These are phyloP conservation scores for Stegophylla sp. DNA, from an alignment of 2,888 invertebrate species.

Conservation along the genomic window DNA sequence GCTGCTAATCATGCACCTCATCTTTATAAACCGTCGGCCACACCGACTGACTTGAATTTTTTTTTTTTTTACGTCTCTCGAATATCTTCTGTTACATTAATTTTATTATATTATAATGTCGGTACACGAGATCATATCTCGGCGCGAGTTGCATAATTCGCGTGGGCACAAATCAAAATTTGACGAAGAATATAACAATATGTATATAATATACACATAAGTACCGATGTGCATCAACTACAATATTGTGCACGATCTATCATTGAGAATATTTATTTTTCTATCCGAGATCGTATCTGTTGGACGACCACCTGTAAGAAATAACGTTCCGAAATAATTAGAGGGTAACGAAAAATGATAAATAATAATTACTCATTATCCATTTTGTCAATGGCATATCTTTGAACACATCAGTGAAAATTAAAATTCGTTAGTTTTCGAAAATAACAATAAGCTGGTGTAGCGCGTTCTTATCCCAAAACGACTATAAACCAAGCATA, in stretches of 20 bases:
- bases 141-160: constrained; percentile 9
- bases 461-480: not conserved
- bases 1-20: not conserved
- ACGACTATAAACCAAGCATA: too few relatives aligned
- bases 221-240: not conserved
- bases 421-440: not conserved
- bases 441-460: not conserved
- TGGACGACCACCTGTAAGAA: not conserved
- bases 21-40: not conserved
- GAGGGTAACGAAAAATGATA: not conserved
- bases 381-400: not conserved
- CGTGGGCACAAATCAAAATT: constrained; percentile 21
- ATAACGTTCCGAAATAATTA: constrained; percentile 13
- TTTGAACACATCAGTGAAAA: not conserved
- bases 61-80: not conserved
- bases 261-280: not conserved
- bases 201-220: not conserved
- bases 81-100: constrained; percentile 13
- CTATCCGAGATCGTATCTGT: constrained; percentile 5
- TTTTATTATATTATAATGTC: not conserved
- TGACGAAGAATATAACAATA: not conserved
- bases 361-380: not conserved
- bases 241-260: not conserved
- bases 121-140: constrained; percentile 25
- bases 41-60: not conserved